phyloP scores from a whole-genome alignment of 2,888 invertebrate genomes.

The Drosophila helvetica region DNA sequence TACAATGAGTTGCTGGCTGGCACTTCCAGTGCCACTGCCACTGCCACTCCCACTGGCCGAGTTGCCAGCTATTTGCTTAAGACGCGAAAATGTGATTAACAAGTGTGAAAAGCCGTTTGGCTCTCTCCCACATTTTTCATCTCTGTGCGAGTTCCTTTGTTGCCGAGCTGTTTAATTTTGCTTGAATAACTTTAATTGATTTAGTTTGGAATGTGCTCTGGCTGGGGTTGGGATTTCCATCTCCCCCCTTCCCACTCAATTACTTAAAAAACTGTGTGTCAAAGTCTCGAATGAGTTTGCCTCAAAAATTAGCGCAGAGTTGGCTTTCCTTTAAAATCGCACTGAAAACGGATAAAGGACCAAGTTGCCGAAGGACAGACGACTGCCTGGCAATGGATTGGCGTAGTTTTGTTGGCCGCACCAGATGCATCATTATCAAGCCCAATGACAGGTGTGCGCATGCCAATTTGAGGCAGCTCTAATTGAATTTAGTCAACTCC shows the following conservation, averaged over 20 bases:
- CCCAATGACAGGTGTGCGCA: constrained; percentile 78
- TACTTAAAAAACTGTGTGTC: constrained; percentile 65
- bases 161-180: constrained; percentile 55
- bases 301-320: constrained; percentile 68
- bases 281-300: constrained; percentile 60
- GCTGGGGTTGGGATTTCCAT: too few relatives aligned
- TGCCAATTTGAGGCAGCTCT: constrained; percentile 79
- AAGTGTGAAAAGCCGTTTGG: constrained; percentile 78
- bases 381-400: constrained; percentile 33
- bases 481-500: constrained; percentile 79
- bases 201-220: constrained; percentile 56
- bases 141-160: constrained; percentile 51
- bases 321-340: constrained; percentile 41
- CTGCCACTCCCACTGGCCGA: constrained; percentile 11
- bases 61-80: constrained; percentile 73
- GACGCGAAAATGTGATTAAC: constrained; percentile 80
- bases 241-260: constrained; percentile 42
- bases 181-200: constrained; percentile 79
- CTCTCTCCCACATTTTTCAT: constrained; percentile 50
- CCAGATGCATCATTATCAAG: constrained; percentile 78
- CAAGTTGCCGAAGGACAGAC: constrained; percentile 62
- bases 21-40: neutral
- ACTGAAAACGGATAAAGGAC: constrained; percentile 52
- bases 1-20: constrained; percentile 70
- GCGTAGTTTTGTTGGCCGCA: constrained; percentile 59